Conservation (phyloP, 2,113 vertebrate species). For the Paramormyrops kingsleyae region DNA sequence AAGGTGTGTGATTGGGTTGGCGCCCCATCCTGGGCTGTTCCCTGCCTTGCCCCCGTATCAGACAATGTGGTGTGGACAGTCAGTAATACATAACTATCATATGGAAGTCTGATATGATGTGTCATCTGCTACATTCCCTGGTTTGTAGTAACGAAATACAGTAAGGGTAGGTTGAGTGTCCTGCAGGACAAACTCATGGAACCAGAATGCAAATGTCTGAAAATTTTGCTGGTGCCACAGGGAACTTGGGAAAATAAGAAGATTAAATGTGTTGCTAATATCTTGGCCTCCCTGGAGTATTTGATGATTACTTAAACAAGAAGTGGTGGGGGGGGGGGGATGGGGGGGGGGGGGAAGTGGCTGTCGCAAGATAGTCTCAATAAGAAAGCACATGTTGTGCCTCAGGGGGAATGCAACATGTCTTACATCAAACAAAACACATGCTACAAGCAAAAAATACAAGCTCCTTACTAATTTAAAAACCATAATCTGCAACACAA, state of each 20-base stretch:
- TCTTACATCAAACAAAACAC: neutral
- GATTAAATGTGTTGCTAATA: neutral
- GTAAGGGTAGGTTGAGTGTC: neutral
- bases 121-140: neutral
- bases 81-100: neutral
- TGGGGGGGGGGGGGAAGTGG: neutral
- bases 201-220: neutral
- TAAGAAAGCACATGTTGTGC: neutral
- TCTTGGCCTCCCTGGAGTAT: neutral
- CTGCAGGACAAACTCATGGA: neutral
- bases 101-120: neutral
- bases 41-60: neutral
- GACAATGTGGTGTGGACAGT: neutral
- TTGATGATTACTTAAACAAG: neutral
- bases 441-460: neutral
- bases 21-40: no score
- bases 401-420: neutral
- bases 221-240: neutral
- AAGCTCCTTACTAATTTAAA: neutral
- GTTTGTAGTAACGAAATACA: neutral
- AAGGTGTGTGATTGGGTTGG: no score
- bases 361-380: neutral
- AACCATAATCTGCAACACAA: neutral
- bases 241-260: neutral
- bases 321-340: neutral